Conservation (phyloP, 2,113 vertebrate genomes). For the Spea multiplicata region DNA sequence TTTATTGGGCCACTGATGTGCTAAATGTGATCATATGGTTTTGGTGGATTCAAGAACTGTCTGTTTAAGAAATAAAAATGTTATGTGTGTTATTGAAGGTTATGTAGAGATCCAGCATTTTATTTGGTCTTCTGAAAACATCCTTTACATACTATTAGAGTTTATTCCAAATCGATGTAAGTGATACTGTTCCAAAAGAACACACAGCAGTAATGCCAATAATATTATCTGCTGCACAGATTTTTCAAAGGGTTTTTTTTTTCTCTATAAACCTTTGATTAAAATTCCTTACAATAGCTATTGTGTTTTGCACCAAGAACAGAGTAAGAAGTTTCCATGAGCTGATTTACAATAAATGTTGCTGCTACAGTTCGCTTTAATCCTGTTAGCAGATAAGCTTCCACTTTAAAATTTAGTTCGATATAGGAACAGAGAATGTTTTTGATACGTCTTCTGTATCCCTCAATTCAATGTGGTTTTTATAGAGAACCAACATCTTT, state of each 20-base stretch:
- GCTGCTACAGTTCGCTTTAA: conserved; percentile 31
- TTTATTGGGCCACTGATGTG: no score
- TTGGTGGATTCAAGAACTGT: no score
- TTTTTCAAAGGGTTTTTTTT: conserved; percentile 21
- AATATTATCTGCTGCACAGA: conserved; percentile 25
- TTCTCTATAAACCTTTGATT: conserved; percentile 42
- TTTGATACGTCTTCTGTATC: conserved; percentile 36
- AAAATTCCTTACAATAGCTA: conserved; percentile 17
- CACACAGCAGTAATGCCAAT: conserved; percentile 26
- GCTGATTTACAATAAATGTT: conserved; percentile 39
- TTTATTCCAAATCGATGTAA: no score
- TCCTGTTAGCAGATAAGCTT: conserved; percentile 35
- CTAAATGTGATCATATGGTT: no score
- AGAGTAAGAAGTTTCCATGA: conserved; percentile 26
- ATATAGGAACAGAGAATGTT: conserved; percentile 31
- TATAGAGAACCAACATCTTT: conserved; percentile 44
- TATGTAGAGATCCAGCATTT: no score
- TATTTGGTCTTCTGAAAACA: no score
- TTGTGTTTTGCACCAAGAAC: conserved; percentile 1
- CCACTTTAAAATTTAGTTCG: conserved; percentile 20
- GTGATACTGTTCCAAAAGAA: no score
- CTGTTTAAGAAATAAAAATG: no score
- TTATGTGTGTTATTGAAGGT: no score
- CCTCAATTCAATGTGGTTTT: conserved; percentile 40
- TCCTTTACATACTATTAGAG: no score